Conservation (phyloP, 2,797 vertebrate genomes). For the Pangasius krempfi region DNA sequence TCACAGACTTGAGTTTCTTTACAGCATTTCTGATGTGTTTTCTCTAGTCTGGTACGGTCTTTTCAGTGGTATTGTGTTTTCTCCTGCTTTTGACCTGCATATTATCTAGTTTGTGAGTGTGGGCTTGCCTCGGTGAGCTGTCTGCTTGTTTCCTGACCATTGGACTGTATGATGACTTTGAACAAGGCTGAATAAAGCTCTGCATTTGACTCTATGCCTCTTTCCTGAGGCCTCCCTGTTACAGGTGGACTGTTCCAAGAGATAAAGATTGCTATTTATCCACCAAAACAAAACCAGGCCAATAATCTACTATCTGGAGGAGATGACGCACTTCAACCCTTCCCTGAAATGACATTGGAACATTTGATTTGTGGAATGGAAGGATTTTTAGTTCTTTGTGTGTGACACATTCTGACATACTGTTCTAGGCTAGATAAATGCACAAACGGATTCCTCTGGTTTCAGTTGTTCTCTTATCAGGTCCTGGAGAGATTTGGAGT, state of each 20-base stretch:
- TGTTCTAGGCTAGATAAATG: constrained; percentile 33
- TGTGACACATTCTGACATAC: constrained; percentile 28
- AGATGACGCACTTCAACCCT: background rate
- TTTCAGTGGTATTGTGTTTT: background rate
- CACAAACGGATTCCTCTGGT: constrained; percentile 12
- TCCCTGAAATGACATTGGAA: constrained; percentile 40
- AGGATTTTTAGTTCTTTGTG: constrained; percentile 38
- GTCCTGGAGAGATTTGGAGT: background rate
- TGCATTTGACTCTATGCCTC: background rate
- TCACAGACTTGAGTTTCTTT: background rate
- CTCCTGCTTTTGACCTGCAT: background rate
- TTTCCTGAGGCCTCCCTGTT: constrained; percentile 5
- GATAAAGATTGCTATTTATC: constrained; percentile 32
- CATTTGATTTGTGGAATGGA: constrained; percentile 49
- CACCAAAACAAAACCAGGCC: constrained; percentile 14
- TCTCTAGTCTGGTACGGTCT: background rate
- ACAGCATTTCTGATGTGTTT: background rate
- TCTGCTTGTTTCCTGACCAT: background rate
- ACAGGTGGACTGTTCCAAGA: constrained; percentile 12
- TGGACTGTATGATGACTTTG: background rate
- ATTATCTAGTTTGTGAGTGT: background rate
- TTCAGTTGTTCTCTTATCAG: constrained; percentile 26
- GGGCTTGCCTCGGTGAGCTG: background rate
- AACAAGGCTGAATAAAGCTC: background rate
- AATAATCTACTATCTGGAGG: constrained; percentile 22